Evolutionary conservation across 2,888 invertebrate species (phyloP), one percentile per base, ranked within the genome.

Genomic region (Volucella inflata): DNA sequence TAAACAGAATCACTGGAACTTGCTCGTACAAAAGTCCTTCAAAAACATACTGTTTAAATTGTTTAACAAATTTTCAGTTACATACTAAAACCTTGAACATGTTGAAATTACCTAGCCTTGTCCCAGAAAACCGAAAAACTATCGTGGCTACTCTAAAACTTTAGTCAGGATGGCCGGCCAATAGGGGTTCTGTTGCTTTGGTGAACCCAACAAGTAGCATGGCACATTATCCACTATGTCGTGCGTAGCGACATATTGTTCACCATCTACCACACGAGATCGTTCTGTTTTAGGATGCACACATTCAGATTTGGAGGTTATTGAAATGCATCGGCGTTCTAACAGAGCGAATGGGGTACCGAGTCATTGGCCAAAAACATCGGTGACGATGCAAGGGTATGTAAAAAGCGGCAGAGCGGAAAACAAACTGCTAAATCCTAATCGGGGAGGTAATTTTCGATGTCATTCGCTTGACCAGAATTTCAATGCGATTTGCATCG

Each of bases 341-440:
- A 42, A 60, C 17, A 62, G 17, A 4, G 12, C 50, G 8, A 38
- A 46, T 59, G 14, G 16, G 14, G n/a, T 30, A 2, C 30, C 6
- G 6, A 30, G 30, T 30, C 30, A 30, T 30, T 6, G 30, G 30
- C 30, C 30, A 30, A 51, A 11, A 72, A 79, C 85, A 85, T 72
- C 42, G 65, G 71, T 81, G 85, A 81, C 81, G 67, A 85, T 64
- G 60, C 68, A 57, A 50, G 68, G 67, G 71, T 76, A 68, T 79
- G 85, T 81, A 85, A 85, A 72, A 51, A 76, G 85, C 76, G 76
- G 67, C 72, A 81, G 30, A 72, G 85, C 85, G 81, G 67, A 85
- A 85, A 85, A 85, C 85, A 85, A 85, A 85, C 85, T 70, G 71
- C 85, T 85, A 85, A 85, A 85, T 85, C 85, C 85, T 85, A 85